Base-by-base conservation (phyloP, 1,140 invertebrate genomes). In the Achatina immaculata region DNA sequence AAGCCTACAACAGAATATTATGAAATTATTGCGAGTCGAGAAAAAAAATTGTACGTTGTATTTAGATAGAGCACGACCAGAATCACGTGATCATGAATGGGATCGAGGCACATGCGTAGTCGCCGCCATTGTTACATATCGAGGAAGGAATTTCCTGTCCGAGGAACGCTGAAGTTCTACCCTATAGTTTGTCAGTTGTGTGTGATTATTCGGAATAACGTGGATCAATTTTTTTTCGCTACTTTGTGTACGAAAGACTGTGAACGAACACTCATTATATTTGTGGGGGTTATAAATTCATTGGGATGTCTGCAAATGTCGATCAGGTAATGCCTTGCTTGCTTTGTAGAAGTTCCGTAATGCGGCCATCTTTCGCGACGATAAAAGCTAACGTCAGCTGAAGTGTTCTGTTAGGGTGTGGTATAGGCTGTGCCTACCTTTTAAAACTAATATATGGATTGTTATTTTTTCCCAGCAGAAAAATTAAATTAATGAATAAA, bases 291-390 rank as follows among this genome's bases (percentile, higher is more conserved):
- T 31, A 73, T 83, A 78, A 85, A 78, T 83, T 82, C 72, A 84
- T 84, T 89, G 89, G 87, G 84, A 90, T 90, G 89, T 90, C 89
- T 85, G 87, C 88, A 82, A 89, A 88, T 86, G 86, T 89, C 76
- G 88, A 89, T 87, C 88, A 89, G 88, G 88, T 89, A 86, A 80
- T 66, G 82, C 81, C 84, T 85, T 85, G 84, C 80, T 77, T 82
- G 79, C 71, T 85, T 51, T 28, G 45, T 69, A 42, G 48, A 77
- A 83, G 75, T 81, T 75, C 75, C 73, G 80, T 31, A 75, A 71
- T 75, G 80, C 66, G 75, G 74, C 62, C 55, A 65, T 65, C n/a
- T 75, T 65, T 51, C 40, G 66, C 38, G 36, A 66, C 19, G 19
- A 48, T 66, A 40, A 42, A 73, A n/a, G 71, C 43, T 31, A 43